These are phyloP conservation scores for Aviceda subcristata DNA, from an alignment of 2,113 vertebrate species.

Conservation along the genomic window DNA sequence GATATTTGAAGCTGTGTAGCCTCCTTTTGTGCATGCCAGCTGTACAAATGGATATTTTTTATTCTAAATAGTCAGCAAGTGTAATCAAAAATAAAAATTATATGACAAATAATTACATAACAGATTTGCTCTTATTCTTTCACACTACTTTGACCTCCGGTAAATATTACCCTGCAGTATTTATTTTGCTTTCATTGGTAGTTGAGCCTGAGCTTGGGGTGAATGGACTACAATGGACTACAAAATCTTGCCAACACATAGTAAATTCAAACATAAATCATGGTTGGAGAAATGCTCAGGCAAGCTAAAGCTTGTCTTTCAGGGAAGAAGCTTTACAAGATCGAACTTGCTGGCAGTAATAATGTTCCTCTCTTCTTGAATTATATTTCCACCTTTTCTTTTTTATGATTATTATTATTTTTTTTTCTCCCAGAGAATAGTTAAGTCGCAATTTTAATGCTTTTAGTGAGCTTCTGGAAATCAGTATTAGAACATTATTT, in stretches of 20 bases:
- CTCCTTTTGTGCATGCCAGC: not conserved
- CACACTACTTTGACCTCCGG: not conserved
- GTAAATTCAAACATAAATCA: slow-evolving; percentile 46
- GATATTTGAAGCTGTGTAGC: not conserved
- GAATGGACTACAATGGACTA: not conserved
- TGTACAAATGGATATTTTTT: not conserved
- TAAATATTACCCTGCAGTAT: not conserved
- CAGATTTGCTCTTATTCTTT: not conserved
- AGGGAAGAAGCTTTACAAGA: slow-evolving; percentile 11
- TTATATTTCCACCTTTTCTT: not conserved
- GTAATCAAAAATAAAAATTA: not conserved
- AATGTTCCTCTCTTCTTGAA: not conserved
- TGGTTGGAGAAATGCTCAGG: not conserved
- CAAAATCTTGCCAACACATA: not conserved
- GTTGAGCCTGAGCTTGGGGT: not conserved
- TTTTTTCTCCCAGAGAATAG: not conserved
- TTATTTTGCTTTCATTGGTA: not conserved
- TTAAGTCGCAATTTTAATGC: slow-evolving; percentile 15
- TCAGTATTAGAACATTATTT: slow-evolving; percentile 40
- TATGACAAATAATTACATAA: not conserved
- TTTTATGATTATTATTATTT: too few relatives aligned
- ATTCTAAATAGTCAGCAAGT: not conserved
- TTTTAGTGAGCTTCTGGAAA: slow-evolving; percentile 53
- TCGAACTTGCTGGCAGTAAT: not conserved
- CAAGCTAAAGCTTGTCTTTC: slow-evolving; percentile 26